These are phyloP conservation scores for Agrochola lota DNA, from an alignment of 2,888 invertebrate species.

Conservation along the genomic window DNA sequence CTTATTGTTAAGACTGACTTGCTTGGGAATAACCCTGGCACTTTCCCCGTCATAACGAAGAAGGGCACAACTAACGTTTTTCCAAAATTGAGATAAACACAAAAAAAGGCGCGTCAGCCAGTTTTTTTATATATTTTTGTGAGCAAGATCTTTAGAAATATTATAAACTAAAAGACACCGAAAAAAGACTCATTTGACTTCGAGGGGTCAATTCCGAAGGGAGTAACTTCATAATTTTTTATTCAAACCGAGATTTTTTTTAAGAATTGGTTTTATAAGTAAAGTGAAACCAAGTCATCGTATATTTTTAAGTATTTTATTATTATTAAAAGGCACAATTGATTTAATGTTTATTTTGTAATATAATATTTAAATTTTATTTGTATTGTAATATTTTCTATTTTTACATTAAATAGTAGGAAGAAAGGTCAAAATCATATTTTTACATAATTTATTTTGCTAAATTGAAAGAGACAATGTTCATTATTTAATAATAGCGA, in stretches of 20 bases:
- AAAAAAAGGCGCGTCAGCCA: no score
- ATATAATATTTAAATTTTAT: no score
- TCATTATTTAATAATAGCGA: no score
- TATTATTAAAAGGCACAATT: background rate
- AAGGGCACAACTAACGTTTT: no score
- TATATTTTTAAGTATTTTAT: background rate
- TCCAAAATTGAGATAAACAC: no score
- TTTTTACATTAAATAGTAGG: background rate
- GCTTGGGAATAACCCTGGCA: slow-evolving; percentile 8
- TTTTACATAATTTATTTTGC: no score
- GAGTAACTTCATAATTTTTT: background rate
- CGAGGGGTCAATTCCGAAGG: background rate
- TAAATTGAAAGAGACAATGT: no score
- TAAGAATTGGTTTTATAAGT: background rate
- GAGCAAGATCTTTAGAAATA: no score
- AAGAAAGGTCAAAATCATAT: background rate
- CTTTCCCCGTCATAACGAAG: background rate
- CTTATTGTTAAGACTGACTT: slow-evolving; percentile 9
- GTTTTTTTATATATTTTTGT: no score
- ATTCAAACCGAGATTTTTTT: background rate
- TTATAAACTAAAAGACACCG: no score
- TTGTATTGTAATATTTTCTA: background rate
- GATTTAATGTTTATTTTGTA: background rate
- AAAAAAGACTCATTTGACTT: no score
- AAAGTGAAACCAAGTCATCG: background rate